Base-by-base conservation (phyloP, 2,888 invertebrate species). In the Axea sp. region DNA sequence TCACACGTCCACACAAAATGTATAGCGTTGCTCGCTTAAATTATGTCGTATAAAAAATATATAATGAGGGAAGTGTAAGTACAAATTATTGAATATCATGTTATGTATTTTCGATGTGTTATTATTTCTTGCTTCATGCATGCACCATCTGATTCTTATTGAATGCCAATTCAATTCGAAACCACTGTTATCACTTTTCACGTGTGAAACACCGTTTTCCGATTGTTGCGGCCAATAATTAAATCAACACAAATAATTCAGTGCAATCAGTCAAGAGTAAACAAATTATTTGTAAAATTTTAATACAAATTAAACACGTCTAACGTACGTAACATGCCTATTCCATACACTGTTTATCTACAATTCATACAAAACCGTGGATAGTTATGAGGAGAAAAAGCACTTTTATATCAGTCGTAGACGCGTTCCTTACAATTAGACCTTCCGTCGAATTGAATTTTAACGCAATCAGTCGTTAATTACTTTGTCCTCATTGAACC, bases 41-140 rank as follows among this genome's bases (percentile, higher is more conserved):
- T 65, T 68, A 69, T 35, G 39, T 65, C 41, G 73, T 80, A 81
- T 75, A 80, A 80, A 80, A 78, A 78, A 77, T 79, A 78, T 71
- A 74, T 75, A 75, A 78, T 43, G 39, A 72, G 51, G 78, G 75
- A 80, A 81, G 79, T 77, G 78, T 77, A 80, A 81, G 74, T 80
- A 80, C 78, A 73, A 78, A 68, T 76, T 73, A 28, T 47, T 12
- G 17, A 31, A 39, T 51, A 15, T 60, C 37, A 60, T 51, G 51
- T 39, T 60, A 30, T 28, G 12, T 67, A 39, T 65, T 71, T 79
- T 78, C 73, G 78, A 78, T 78, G 77, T 77, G 24, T 39, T 62
- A 57, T 49, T 30, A 11, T 31, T 30, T 31, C 33, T 30, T 41
- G 41, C 60, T 73, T 11, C 31, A 39, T 24, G 9, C 30, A 26